A percentile compares a stretch with the other conserved stretches of the same genome.
These are phyloP conservation scores for Harpagoxenus sublaevis DNA, from an alignment of 2,888 invertebrate species.

Conservation along the genomic window DNA sequence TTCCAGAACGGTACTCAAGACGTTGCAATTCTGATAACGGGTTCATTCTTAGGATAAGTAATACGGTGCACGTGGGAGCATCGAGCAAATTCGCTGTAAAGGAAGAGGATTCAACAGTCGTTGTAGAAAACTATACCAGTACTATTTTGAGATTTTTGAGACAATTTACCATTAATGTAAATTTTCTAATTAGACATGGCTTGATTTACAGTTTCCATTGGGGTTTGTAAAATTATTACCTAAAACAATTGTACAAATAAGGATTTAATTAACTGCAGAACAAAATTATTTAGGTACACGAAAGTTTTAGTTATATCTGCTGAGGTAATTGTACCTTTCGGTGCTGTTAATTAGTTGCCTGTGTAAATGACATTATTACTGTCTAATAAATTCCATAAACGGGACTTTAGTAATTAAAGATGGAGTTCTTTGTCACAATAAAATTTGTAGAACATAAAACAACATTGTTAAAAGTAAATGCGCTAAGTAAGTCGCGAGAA, in stretches of 20 bases:
- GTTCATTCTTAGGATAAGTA: conserved; percentile 48
- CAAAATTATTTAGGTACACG: background rate
- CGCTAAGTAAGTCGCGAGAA: background rate
- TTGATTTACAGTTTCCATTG: background rate
- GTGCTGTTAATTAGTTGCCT: conserved; percentile 3
- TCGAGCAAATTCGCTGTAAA: background rate
- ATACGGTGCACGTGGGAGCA: conserved; percentile 37
- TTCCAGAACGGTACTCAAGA: conserved; percentile 28
- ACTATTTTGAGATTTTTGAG: background rate
- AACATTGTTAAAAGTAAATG: background rate
- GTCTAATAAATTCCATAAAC: background rate
- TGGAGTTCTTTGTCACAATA: background rate
- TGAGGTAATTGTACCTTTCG: background rate
- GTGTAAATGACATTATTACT: conserved; percentile 1
- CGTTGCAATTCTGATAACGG: conserved; percentile 35
- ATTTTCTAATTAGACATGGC: background rate
- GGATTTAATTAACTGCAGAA: conserved; percentile 7
- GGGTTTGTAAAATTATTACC: background rate
- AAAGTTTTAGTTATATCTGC: background rate
- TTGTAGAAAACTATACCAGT: background rate
- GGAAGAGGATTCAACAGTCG: background rate
- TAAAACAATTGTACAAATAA: background rate
- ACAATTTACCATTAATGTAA: background rate
- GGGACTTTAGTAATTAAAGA: background rate
- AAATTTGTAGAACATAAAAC: background rate